A percentile compares a stretch with the other conserved stretches of the same genome.
Evolutionary conservation across 2,113 vertebrate genomes (phyloP).

Genomic region (Turnix velox): DNA sequence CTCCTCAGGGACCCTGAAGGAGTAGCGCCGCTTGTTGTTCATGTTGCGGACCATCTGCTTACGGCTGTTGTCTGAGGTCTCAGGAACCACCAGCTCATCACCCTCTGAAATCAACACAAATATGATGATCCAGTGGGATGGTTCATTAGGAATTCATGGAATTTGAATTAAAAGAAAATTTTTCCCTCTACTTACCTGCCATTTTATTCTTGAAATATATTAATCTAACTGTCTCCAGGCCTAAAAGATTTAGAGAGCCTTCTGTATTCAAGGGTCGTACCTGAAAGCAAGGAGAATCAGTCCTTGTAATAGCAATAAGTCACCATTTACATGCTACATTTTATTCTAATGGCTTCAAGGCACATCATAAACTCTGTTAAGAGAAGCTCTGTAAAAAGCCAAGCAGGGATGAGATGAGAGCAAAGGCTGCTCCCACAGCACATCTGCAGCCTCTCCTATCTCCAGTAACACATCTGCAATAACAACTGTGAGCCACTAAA

Average conservation of each 20-base stretch:
- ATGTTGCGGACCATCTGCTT: constrained; percentile 98
- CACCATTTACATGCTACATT: background rate
- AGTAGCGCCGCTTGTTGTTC: constrained; percentile 96
- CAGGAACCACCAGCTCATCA: constrained; percentile 94
- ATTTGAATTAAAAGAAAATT: background rate
- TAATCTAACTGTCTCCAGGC: constrained; percentile 91
- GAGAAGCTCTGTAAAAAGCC: background rate
- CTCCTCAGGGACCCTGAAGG: constrained; percentile 94
- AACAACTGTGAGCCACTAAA: background rate
- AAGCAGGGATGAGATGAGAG: background rate
- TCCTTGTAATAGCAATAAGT: background rate
- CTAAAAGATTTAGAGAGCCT: constrained; percentile 94
- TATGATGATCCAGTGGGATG: background rate
- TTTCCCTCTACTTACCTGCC: constrained; percentile 80
- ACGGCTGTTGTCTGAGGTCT: constrained; percentile 95
- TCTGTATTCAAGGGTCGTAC: constrained; percentile 93
- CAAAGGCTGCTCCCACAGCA: background rate
- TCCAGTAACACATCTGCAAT: background rate
- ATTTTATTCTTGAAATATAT: constrained; percentile 99
- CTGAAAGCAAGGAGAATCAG: constrained; percentile 69
- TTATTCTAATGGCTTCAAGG: background rate
- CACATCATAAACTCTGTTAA: background rate
- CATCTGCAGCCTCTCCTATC: background rate
- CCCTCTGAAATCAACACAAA: constrained; percentile 80
- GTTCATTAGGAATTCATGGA: background rate